These are phyloP conservation scores for Pardosa pseudoannulata DNA, from an alignment of 2,888 invertebrate genomes.

Conservation along the genomic window DNA sequence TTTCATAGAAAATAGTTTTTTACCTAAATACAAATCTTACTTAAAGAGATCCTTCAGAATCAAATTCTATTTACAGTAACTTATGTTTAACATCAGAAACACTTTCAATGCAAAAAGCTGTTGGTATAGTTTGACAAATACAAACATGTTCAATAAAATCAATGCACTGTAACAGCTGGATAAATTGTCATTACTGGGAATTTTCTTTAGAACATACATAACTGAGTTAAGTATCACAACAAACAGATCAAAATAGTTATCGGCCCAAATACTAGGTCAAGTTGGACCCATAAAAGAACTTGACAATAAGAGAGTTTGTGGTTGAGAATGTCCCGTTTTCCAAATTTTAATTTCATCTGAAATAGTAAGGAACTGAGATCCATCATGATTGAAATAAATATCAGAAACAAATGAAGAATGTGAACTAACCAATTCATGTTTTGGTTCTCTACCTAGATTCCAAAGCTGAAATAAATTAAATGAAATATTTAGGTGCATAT, in stretches of 20 bases:
- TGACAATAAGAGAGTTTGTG: conserved; percentile 40
- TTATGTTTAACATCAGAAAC: too few species aligned
- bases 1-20: too few species aligned
- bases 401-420: conserved; percentile 3
- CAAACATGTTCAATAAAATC: too few species aligned
- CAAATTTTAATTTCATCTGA: conserved; percentile 43
- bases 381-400: conserved; percentile 10
- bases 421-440: not conserved
- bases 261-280: conserved; percentile 40
- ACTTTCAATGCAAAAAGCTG: too few species aligned
- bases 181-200: not conserved
- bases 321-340: not conserved
- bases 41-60: too few species aligned
- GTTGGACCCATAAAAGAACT: conserved; percentile 36
- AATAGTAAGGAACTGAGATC: conserved; percentile 30
- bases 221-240: conserved; percentile 34
- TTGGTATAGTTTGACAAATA: too few species aligned
- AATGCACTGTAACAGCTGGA: too few species aligned
- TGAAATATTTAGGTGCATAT: not conserved
- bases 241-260: conserved; percentile 29
- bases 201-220: conserved; percentile 44
- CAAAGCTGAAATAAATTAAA: not conserved
- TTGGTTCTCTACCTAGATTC: not conserved
- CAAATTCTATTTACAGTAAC: too few species aligned
- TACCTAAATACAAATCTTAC: too few species aligned